Percentiles rank a stretch among this genome's conserved stretches.
Conservation (phyloP, 2,797 vertebrate species). For the Hippocampus kuda region DNA sequence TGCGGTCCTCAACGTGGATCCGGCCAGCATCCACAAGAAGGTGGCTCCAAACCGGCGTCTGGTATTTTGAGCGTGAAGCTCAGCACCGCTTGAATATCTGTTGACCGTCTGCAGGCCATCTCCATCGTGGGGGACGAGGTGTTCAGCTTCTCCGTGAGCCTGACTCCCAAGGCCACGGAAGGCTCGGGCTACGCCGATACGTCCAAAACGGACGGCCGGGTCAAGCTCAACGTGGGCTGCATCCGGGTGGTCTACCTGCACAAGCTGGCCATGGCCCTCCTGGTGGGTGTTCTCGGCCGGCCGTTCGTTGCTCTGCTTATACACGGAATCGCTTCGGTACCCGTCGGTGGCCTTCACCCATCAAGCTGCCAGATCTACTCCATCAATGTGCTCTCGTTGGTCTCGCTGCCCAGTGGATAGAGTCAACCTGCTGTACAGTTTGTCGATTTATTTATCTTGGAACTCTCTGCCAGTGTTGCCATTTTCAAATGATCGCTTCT, state of each 20-base stretch:
- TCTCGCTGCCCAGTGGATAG: too few relatives aligned
- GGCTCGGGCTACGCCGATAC: constrained; percentile 77
- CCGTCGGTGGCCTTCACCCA: too few relatives aligned
- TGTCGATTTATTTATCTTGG: too few relatives aligned
- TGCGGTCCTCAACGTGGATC: constrained; percentile 76
- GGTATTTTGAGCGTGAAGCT: background rate
- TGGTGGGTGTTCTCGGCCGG: constrained; percentile 68
- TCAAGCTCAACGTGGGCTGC: constrained; percentile 87
- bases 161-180: constrained; percentile 83
- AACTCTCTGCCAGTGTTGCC: too few relatives aligned
- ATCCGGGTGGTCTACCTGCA: constrained; percentile 90
- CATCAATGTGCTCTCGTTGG: background rate
- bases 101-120: constrained; percentile 68
- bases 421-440: too few relatives aligned
- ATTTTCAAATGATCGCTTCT: too few relatives aligned
- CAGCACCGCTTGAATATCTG: too few relatives aligned
- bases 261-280: constrained; percentile 83
- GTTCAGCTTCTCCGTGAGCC: constrained; percentile 80
- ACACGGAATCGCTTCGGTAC: too few relatives aligned
- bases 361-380: background rate
- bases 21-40: constrained; percentile 81
- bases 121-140: constrained; percentile 92
- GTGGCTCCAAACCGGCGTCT: constrained; percentile 34
- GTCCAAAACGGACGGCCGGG: constrained; percentile 77
- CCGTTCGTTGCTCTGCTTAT: too few relatives aligned